Evolutionary conservation across 2,113 vertebrate genomes (phyloP), one percentile per base, ranked within the genome.

Genomic region (Labeo catla): DNA sequence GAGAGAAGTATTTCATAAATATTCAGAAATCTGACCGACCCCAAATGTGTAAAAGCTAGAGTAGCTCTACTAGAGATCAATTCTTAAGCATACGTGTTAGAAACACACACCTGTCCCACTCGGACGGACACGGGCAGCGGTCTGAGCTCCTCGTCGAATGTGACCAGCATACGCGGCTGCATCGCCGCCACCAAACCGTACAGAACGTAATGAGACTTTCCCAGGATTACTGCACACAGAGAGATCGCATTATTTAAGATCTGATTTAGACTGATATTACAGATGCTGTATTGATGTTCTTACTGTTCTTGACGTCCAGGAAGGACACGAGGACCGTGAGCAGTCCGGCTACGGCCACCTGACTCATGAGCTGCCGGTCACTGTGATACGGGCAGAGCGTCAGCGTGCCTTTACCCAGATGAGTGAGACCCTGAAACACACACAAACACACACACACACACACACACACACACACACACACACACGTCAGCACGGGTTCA

Each of bases 301-400:
- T 89, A 99, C 98, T 99, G 93, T 98, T 99, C 92, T 98, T 98
- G 91, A 99, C 98, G 28, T 99, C 98, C 72, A 99, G 95, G 93
- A 99, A 99, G 86, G 98, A 99, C 80, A 99, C 97, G 0, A 99
- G 96, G 70, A 99, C 98, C 0, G 98, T 98, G 89, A 99, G 96
- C 52, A 99, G 95, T 49, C 98, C 98, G 0, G 98, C 98, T 89
- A 99, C 98, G 0, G 98, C 98, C 76, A 99, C 98, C 92, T 99
- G 98, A 95, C 98, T 99, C 98, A 99, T 98, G 81, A 99, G 96
- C 95, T 99, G 98, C 87, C 98, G 94, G 92, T 99, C 98, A 2
- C 98, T 99, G 93, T 99, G 98, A 93, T 99, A 99, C 2, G 98
- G 98, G 86, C 98, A 99, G n/a, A 99, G 95, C 19, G 98, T 99